Conservation (phyloP, 2,888 invertebrate genomes). For the Nebria salina region DNA sequence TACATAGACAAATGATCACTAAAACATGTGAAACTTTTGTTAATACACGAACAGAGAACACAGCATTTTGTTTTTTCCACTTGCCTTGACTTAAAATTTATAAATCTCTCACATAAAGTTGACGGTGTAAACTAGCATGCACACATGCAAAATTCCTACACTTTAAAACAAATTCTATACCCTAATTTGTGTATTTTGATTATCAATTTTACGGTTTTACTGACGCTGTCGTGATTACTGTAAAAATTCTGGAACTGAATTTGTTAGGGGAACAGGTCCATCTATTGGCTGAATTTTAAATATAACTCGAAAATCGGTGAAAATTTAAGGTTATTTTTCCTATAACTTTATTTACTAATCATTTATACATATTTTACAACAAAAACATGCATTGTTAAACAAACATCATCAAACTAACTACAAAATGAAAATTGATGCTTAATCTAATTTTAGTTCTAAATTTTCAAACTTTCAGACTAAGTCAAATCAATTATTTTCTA, state of each 20-base stretch:
- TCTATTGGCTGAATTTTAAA: conserved; percentile 29
- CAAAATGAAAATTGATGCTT: not conserved
- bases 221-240: conserved; percentile 42
- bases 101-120: not conserved
- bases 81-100: conserved; percentile 22
- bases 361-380: not conserved
- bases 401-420: not conserved
- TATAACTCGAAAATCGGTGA: conserved; percentile 14
- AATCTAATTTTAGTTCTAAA: not conserved
- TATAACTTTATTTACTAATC: not conserved
- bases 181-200: not conserved
- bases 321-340: not conserved
- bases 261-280: conserved; percentile 26
- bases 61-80: conserved; percentile 34
- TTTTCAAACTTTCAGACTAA: not conserved
- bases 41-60: not conserved
- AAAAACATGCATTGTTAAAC: not conserved
- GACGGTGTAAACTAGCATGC: not conserved
- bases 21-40: conserved; percentile 42
- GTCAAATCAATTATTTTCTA: not conserved
- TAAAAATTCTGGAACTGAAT: conserved; percentile 30
- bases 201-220: conserved; percentile 12
- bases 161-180: not conserved
- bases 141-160: not conserved
- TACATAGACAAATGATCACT: conserved; percentile 27